phyloP scores from a whole-genome alignment of 2,113 vertebrate genomes.

The Lipophrys pholis region DNA sequence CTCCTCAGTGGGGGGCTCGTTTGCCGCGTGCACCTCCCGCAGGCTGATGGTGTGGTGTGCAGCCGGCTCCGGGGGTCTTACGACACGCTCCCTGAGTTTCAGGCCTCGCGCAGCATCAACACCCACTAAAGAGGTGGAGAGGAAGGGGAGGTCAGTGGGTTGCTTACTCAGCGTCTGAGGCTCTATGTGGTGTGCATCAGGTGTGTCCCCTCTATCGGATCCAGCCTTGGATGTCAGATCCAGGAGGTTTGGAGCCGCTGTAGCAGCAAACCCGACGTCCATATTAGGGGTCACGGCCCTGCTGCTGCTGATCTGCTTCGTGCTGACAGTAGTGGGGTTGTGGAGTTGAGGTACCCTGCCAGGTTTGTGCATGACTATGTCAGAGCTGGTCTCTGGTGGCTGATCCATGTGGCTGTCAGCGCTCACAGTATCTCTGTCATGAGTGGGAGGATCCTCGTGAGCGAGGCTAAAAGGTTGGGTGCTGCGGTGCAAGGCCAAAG shows the following conservation, averaged over 20 bases:
- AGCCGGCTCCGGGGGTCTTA: conserved; percentile 47
- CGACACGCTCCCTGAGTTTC: conserved; percentile 73
- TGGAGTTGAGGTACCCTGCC: conserved; percentile 39
- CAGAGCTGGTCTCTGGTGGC: conserved; percentile 31
- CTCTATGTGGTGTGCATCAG: conserved; percentile 71
- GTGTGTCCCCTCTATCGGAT: conserved; percentile 69
- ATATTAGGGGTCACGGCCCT: conserved; percentile 45
- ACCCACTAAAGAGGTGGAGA: conserved; percentile 17
- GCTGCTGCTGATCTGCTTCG: conserved; percentile 56
- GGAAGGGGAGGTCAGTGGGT: conserved; percentile 71
- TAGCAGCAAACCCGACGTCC: conserved; percentile 31
- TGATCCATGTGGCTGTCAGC: conserved; percentile 30
- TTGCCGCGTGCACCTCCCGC: conserved; percentile 68
- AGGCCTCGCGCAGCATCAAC: conserved; percentile 52
- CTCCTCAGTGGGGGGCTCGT: conserved; percentile 70
- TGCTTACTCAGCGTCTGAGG: conserved; percentile 55
- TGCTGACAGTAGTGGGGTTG: conserved; percentile 46
- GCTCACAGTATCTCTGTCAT: conserved; percentile 52
- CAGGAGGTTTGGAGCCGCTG: conserved; percentile 25
- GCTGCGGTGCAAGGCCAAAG: conserved; percentile 30
- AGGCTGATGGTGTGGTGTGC: conserved; percentile 74
- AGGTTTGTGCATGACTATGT: conserved; percentile 41
- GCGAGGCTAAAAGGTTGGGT: conserved; percentile 19
- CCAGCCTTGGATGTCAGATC: conserved; percentile 23
- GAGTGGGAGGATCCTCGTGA: not conserved